These are phyloP conservation scores for Agonopterix subpropinquella DNA, from an alignment of 2,888 invertebrate species.

Conservation along the genomic window DNA sequence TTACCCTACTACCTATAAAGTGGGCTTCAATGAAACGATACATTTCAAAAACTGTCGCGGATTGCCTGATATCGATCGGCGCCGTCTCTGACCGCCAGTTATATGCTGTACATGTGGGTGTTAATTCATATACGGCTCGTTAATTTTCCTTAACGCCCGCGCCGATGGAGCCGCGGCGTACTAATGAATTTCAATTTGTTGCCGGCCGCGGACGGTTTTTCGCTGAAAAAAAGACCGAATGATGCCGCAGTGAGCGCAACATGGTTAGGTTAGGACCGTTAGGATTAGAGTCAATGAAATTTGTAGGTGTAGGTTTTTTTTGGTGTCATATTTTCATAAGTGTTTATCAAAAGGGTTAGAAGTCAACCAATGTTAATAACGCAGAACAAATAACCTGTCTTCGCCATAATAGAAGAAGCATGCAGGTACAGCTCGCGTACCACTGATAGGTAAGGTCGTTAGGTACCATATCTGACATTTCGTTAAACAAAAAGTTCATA, in stretches of 20 bases:
- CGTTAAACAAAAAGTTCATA: too few relatives aligned
- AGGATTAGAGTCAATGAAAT: conserved; percentile 19
- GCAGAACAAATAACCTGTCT: not conserved
- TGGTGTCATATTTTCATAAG: not conserved
- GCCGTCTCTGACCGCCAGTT: conserved; percentile 12
- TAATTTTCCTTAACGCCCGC: conserved; percentile 69
- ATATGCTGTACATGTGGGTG: conserved; percentile 33
- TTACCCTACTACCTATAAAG: too few relatives aligned
- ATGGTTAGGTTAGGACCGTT: conserved; percentile 24
- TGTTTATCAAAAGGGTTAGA: not conserved
- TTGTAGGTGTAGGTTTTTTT: conserved; percentile 1
- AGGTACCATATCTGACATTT: not conserved
- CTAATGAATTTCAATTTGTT: conserved; percentile 74
- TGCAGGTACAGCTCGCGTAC: not conserved
- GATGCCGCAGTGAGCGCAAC: conserved; percentile 11
- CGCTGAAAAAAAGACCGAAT: conserved; percentile 34
- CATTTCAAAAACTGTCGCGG: conserved; percentile 31
- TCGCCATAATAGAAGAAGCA: not conserved
- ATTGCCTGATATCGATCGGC: conserved; percentile 36
- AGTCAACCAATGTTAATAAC: not conserved
- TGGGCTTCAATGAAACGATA: too few relatives aligned
- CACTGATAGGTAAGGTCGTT: not conserved
- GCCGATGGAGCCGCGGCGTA: conserved; percentile 45
- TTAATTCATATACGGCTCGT: conserved; percentile 68
- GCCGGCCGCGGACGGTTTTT: conserved; percentile 35